Base-by-base conservation (phyloP, 2,797 vertebrate species). In the Sus cebifrons region DNA sequence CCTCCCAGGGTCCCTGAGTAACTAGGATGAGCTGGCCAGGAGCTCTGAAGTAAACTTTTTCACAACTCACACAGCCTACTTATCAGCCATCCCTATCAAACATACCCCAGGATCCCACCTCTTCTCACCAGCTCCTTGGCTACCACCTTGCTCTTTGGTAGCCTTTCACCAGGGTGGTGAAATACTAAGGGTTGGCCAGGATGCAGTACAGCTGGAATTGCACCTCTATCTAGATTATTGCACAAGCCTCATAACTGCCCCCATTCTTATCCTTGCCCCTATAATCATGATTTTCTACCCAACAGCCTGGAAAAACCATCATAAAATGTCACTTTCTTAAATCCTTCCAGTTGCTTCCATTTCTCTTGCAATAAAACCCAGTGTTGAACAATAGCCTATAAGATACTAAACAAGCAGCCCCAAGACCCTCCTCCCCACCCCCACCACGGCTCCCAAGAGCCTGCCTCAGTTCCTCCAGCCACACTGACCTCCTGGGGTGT, bases 31-130 rank as follows among this genome's bases (percentile, higher is more conserved):
- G 13, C 3, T 4, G n/a, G 18, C 16, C 5, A 27, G 60, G 49
- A 67, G 6, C 21, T 21, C 9, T 32, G 4, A 12, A 21, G 27
- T 23, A 15, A 44, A 8, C 40, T 36, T 78, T 21, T 17, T 29
- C 12, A 54, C 0, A 2, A 20, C 44, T 54, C 16, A n/a, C 4
- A 49, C 2, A 40, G 23, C 21, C 20, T 3, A 6, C 13, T 36
- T 71, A 8, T 14, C 49, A 67, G 27, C 32, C 67, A 27, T 49
- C 20, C 67, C 58, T 9, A 36, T 74, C 54, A 15, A 15, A 62
- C 36, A 60, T 62, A 11, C 13, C 14, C 52, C 52, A 14, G 52
- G 36, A 23, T n/a, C 32, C 27, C 29, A 0, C 6, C 17, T 27
- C 62, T 10, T 52, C 67, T 18, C 58, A 32, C 32, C 36, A 15